Evolutionary conservation across 2,888 invertebrate genomes (phyloP).

Genomic region (Nemotelus pantherinus): DNA sequence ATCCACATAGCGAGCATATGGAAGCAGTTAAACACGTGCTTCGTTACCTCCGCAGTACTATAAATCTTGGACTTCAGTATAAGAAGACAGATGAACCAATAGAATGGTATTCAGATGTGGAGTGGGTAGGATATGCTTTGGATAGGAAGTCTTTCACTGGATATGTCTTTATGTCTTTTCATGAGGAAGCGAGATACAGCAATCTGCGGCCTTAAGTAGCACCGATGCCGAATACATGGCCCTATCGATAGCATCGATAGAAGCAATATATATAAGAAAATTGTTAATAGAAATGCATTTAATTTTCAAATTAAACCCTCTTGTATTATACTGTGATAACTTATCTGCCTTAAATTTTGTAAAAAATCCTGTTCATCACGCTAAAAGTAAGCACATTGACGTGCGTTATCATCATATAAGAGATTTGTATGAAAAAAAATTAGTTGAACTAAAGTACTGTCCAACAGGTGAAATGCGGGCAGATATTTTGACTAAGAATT

Average conservation of each 20-base stretch:
- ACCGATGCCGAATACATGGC: constrained; percentile 51
- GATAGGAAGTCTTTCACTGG: constrained; percentile 51
- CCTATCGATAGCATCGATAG: constrained; percentile 45
- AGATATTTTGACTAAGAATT: constrained; percentile 47
- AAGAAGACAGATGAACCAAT: constrained; percentile 46
- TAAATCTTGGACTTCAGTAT: constrained; percentile 49
- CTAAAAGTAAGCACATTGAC: constrained; percentile 49
- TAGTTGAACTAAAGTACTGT: constrained; percentile 42
- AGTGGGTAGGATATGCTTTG: constrained; percentile 50
- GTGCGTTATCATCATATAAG: constrained; percentile 48
- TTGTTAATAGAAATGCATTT: constrained; percentile 41
- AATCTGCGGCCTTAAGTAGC: constrained; percentile 48
- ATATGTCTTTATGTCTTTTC: constrained; percentile 46
- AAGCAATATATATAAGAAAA: constrained; percentile 44
- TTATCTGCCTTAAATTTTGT: constrained; percentile 47
- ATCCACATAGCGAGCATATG: constrained; percentile 53
- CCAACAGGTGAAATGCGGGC: constrained; percentile 45
- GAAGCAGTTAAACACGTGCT: constrained; percentile 51
- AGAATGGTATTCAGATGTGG: constrained; percentile 51
- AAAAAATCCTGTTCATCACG: constrained; percentile 48
- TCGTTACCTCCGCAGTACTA: constrained; percentile 50
- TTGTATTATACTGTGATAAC: constrained; percentile 44
- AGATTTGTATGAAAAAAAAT: constrained; percentile 31
- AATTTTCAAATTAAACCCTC: constrained; percentile 1
- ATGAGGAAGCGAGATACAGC: constrained; percentile 50